phyloP scores from a whole-genome alignment of 2,797 vertebrate species.

The Typhlichthys eigenmanni region DNA sequence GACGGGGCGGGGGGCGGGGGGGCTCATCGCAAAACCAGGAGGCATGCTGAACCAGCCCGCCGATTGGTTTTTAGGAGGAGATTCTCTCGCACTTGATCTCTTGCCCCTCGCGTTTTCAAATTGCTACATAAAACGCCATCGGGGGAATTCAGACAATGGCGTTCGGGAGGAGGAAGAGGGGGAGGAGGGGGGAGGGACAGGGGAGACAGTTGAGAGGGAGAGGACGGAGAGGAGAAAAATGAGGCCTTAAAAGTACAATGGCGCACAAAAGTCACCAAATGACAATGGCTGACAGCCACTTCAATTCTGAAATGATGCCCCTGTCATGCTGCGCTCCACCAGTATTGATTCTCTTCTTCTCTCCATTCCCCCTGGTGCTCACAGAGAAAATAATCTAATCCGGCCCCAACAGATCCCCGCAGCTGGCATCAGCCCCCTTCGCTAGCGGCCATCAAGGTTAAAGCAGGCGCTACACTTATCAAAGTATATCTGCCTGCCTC shows the following conservation, averaged over 20 bases:
- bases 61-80: constrained; percentile 70
- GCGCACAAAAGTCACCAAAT: constrained; percentile 95
- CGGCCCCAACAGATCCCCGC: constrained; percentile 83
- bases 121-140: constrained; percentile 80
- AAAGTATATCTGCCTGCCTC: constrained; percentile 82
- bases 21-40: constrained; percentile 56
- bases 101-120: constrained; percentile 82
- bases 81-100: constrained; percentile 83
- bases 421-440: constrained; percentile 53
- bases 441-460: constrained; percentile 94
- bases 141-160: constrained; percentile 86
- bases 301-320: constrained; percentile 95
- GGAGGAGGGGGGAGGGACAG: constrained; percentile 26
- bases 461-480: constrained; percentile 93
- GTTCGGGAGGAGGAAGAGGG: constrained; percentile 33
- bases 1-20: too few relatives aligned
- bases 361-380: constrained; percentile 67
- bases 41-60: constrained; percentile 64
- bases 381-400: constrained; percentile 81
- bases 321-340: constrained; percentile 78
- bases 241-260: constrained; percentile 93
- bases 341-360: constrained; percentile 90
- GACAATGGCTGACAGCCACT: constrained; percentile 92
- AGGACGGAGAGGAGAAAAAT: constrained; percentile 82
- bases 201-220: constrained; percentile 56